phyloP scores from a whole-genome alignment of 1,140 invertebrate genomes.

The Drosophila fuyamai region DNA sequence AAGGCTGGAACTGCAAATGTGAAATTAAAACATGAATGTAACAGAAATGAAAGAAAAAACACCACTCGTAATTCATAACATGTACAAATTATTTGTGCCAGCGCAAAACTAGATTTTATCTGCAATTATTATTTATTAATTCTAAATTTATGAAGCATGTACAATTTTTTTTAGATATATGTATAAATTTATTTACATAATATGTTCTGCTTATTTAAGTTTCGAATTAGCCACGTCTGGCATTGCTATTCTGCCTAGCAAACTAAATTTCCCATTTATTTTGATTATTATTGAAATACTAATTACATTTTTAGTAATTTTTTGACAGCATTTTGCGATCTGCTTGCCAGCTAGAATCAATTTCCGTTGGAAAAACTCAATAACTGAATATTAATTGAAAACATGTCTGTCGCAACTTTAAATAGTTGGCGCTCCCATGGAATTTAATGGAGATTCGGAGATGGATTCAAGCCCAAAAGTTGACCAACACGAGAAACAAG shows the following conservation, averaged over 20 bases:
- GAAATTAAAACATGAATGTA: slow-evolving; percentile 1
- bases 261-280: no score
- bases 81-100: no score
- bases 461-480: slow-evolving; percentile 10
- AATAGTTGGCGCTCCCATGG: slow-evolving; percentile 1
- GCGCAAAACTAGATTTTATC: no score
- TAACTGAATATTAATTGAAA: slow-evolving; percentile 21
- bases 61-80: no score
- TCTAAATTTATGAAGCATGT: no score
- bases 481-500: slow-evolving; percentile 28
- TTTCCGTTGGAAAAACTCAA: slow-evolving; percentile 9
- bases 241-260: no score
- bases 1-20: neutral
- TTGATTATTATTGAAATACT: no score
- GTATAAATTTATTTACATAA: no score
- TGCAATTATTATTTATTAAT: no score
- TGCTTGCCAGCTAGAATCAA: neutral
- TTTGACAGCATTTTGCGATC: neutral
- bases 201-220: no score
- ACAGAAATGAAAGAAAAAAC: neutral
- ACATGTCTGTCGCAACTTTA: slow-evolving; percentile 3
- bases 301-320: neutral
- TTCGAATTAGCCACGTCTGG: no score
- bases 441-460: neutral
- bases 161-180: no score